These are phyloP conservation scores for Siphlonurus alternatus DNA, from an alignment of 2,888 invertebrate genomes.

Conservation along the genomic window DNA sequence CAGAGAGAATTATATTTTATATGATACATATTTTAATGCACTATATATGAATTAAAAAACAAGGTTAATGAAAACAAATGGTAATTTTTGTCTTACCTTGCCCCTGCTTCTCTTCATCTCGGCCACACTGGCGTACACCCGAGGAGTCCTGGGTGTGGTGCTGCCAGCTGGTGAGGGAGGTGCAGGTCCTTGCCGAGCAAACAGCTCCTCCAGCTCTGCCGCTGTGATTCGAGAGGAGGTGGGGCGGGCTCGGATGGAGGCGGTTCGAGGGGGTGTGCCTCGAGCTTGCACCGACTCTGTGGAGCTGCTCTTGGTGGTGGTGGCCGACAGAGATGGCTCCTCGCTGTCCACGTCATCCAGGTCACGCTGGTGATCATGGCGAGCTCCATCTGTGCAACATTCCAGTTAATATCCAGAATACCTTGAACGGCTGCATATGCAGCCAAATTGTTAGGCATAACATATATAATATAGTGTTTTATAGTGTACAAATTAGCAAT, in stretches of 20 bases:
- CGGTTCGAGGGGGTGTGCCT: slow-evolving; percentile 34
- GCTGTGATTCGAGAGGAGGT: slow-evolving; percentile 78
- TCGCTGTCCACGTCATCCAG: slow-evolving; percentile 32
- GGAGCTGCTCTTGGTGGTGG: slow-evolving; percentile 58
- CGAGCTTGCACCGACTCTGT: slow-evolving; percentile 55
- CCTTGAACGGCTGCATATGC: no score
- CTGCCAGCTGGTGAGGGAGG: slow-evolving; percentile 12
- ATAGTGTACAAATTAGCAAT: no score
- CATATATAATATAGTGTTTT: no score
- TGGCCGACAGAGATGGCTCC: slow-evolving; percentile 56
- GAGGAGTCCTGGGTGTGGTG: slow-evolving; percentile 33
- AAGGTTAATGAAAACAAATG: no score
- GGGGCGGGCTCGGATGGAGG: slow-evolving; percentile 78
- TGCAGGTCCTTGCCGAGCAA: slow-evolving; percentile 45
- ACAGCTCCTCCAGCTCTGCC: slow-evolving; percentile 80
- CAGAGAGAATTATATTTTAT: no score
- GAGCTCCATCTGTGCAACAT: neutral
- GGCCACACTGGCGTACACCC: slow-evolving; percentile 83
- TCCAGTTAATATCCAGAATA: no score
- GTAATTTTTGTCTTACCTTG: slow-evolving; percentile 38
- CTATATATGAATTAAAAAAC: no score
- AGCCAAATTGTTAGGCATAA: no score
- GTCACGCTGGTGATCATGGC: neutral
- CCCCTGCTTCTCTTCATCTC: slow-evolving; percentile 83
- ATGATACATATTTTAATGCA: no score